Conservation (phyloP, 2,113 vertebrate genomes). For the Tupaia tana region DNA sequence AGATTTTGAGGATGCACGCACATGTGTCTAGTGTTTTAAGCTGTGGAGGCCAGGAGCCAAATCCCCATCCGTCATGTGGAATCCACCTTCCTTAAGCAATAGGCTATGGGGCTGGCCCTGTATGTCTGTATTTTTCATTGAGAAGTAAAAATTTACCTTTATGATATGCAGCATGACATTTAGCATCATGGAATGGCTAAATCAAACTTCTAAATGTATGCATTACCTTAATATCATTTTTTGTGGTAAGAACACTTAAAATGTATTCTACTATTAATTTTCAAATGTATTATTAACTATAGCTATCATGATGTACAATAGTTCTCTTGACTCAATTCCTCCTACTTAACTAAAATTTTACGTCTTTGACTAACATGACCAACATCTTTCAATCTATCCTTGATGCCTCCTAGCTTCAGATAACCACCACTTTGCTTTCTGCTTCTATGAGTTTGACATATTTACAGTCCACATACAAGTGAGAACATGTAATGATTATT, state of each 20-base stretch:
- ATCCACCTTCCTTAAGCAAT: too few relatives aligned
- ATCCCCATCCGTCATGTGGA: too few relatives aligned
- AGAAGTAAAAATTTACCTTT: background rate
- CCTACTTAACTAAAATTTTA: background rate
- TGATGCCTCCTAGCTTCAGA: too few relatives aligned
- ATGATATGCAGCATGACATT: background rate
- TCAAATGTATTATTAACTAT: background rate
- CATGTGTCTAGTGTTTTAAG: too few relatives aligned
- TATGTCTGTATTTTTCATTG: background rate
- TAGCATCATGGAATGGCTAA: background rate
- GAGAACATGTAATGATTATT: background rate
- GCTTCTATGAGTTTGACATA: background rate
- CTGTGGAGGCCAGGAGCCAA: too few relatives aligned
- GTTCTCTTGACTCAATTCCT: background rate
- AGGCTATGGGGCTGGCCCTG: too few relatives aligned
- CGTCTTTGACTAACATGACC: background rate
- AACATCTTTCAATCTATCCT: background rate
- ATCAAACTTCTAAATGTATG: background rate
- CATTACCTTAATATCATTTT: background rate
- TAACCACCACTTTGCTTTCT: background rate
- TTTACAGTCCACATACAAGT: background rate
- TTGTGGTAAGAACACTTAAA: background rate
- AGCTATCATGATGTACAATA: background rate
- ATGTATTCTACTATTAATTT: background rate
- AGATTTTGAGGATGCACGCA: too few relatives aligned